These are phyloP conservation scores for Maconellicoccus hirsutus DNA, from an alignment of 1,140 invertebrate genomes.

Conservation along the genomic window DNA sequence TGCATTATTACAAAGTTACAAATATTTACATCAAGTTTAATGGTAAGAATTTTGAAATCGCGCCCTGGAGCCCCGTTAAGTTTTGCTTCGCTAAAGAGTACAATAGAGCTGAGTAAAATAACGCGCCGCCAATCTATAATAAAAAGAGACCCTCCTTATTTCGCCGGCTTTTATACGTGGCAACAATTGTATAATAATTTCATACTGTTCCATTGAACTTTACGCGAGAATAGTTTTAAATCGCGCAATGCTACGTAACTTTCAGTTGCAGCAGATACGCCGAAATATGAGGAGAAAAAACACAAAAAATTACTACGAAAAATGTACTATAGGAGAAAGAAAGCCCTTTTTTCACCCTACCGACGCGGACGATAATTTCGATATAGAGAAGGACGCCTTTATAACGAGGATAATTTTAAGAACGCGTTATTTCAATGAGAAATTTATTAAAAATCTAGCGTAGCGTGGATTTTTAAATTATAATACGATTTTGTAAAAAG, in stretches of 20 bases:
- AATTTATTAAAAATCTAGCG: too few relatives aligned
- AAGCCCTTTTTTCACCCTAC: too few relatives aligned
- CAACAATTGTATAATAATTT: not conserved
- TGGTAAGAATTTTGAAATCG: conserved; percentile 1
- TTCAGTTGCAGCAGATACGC: not conserved
- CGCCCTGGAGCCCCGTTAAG: not conserved
- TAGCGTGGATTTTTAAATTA: too few relatives aligned
- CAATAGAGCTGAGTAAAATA: not conserved
- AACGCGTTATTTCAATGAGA: too few relatives aligned
- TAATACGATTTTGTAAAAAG: too few relatives aligned
- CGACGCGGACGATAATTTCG: too few relatives aligned
- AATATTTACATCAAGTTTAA: conserved; percentile 1
- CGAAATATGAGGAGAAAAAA: too few relatives aligned
- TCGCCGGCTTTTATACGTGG: not conserved
- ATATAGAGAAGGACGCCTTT: too few relatives aligned
- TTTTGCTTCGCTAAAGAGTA: conserved; percentile 8
- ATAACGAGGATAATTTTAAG: too few relatives aligned
- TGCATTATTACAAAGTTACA: not conserved
- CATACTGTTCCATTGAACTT: conserved; percentile 8
- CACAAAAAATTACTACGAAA: too few relatives aligned
- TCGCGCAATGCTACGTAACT: not conserved
- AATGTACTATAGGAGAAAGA: too few relatives aligned
- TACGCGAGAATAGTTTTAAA: not conserved
- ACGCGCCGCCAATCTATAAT: not conserved
- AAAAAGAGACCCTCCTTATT: not conserved